Conservation (phyloP, 2,888 invertebrate genomes). For the Campaea margaritaria region DNA sequence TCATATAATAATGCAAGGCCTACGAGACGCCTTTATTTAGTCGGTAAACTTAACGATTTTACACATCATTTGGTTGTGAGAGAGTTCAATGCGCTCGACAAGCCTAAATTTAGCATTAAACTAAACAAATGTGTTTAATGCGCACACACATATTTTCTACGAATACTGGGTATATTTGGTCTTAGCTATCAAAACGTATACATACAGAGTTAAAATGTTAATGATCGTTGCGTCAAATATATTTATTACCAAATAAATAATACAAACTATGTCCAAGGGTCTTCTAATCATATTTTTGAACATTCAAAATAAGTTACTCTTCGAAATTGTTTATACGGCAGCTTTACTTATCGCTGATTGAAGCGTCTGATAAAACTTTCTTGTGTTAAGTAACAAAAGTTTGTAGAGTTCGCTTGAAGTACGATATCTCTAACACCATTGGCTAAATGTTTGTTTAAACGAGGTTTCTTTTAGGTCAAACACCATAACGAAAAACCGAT, state of each 20-base stretch:
- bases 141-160: constrained; percentile 18
- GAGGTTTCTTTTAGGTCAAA: constrained; percentile 1
- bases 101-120: constrained; percentile 62
- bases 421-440: constrained; percentile 18
- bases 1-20: constrained; percentile 8
- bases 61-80: constrained; percentile 50
- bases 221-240: too few relatives aligned
- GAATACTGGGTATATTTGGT: constrained; percentile 13
- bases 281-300: constrained; percentile 7
- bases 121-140: constrained; percentile 49
- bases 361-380: constrained; percentile 33
- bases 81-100: constrained; percentile 60
- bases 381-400: constrained; percentile 35
- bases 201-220: too few relatives aligned
- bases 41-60: constrained; percentile 44
- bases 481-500: not conserved
- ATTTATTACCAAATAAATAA: too few relatives aligned
- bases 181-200: not conserved
- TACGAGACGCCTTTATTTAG: constrained; percentile 14
- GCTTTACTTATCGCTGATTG: constrained; percentile 28
- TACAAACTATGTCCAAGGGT: too few relatives aligned
- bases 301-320: constrained; percentile 7
- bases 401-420: constrained; percentile 12
- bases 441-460: constrained; percentile 6
- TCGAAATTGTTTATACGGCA: constrained; percentile 21